phyloP scores from a whole-genome alignment of 2,888 invertebrate genomes.

The Osmoderma eremita region DNA sequence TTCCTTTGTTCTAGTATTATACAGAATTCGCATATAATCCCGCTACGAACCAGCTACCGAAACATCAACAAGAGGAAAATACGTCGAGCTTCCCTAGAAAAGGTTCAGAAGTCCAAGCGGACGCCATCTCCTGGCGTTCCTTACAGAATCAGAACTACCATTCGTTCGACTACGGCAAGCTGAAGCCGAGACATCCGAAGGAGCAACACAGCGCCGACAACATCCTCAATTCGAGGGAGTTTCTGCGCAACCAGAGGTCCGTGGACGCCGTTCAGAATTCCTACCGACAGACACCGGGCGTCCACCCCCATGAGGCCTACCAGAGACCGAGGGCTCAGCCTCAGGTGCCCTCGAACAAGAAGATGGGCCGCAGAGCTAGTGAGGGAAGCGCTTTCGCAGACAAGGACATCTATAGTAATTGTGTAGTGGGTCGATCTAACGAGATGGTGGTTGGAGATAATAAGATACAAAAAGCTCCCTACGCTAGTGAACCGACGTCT shows the following conservation, averaged over 20 bases:
- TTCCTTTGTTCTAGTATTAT: constrained; percentile 75
- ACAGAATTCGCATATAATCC: constrained; percentile 91
- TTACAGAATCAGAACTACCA: constrained; percentile 62
- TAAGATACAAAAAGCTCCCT: constrained; percentile 44
- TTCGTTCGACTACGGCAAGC: constrained; percentile 59
- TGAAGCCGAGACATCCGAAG: constrained; percentile 58
- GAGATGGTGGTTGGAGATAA: constrained; percentile 53
- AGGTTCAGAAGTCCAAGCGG: constrained; percentile 57
- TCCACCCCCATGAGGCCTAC: constrained; percentile 49
- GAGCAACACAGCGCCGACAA: constrained; percentile 54
- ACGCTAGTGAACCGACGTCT: constrained; percentile 28
- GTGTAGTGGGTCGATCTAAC: constrained; percentile 48
- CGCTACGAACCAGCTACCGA: constrained; percentile 79
- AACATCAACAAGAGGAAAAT: constrained; percentile 58
- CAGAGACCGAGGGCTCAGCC: constrained; percentile 62
- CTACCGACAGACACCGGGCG: constrained; percentile 36
- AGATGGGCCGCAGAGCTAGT: constrained; percentile 66
- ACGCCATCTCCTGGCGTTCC: constrained; percentile 65
- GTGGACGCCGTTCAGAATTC: constrained; percentile 43
- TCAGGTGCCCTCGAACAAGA: constrained; percentile 61
- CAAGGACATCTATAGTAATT: constrained; percentile 49
- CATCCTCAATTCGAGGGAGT: constrained; percentile 45
- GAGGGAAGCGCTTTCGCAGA: constrained; percentile 64
- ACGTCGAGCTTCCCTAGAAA: constrained; percentile 38
- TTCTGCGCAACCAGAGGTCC: constrained; percentile 53